phyloP scores from a whole-genome alignment of 2,113 vertebrate species.

The Garra rufa region DNA sequence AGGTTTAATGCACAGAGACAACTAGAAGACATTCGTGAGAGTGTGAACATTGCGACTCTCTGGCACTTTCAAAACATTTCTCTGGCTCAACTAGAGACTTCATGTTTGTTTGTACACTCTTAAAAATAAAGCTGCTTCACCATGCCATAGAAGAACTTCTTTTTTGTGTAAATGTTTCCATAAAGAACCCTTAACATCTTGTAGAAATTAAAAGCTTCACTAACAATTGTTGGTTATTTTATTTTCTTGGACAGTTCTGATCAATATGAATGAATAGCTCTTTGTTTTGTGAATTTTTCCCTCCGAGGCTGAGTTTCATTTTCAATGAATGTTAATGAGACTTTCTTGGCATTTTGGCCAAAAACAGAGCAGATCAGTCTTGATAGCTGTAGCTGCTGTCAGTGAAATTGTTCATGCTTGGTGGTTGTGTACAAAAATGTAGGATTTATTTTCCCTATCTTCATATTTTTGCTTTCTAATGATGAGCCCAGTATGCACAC shows the following conservation, averaged over 20 bases:
- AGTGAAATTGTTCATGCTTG: not conserved
- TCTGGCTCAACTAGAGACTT: not conserved
- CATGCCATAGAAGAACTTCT: too few relatives aligned
- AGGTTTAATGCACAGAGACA: constrained; percentile 5
- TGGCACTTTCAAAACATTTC: constrained; percentile 9
- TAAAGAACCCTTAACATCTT: too few relatives aligned
- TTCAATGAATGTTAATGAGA: constrained; percentile 13
- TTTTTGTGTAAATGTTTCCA: too few relatives aligned
- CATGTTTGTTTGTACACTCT: not conserved
- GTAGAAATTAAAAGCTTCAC: not conserved
- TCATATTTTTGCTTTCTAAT: not conserved
- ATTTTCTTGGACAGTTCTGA: not conserved
- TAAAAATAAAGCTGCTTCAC: too few relatives aligned
- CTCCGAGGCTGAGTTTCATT: not conserved
- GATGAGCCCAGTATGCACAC: not conserved
- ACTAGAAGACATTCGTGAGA: not conserved
- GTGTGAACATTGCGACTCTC: not conserved
- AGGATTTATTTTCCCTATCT: not conserved
- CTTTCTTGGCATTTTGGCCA: not conserved
- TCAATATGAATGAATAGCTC: not conserved
- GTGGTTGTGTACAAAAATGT: not conserved
- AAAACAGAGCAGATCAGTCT: not conserved
- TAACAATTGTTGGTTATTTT: not conserved
- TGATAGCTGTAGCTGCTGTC: not conserved
- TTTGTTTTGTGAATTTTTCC: not conserved